Percentiles rank a stretch among this genome's conserved stretches.
Evolutionary conservation across 2,113 vertebrate genomes (phyloP).

Genomic region (Alligator mississippiensis): DNA sequence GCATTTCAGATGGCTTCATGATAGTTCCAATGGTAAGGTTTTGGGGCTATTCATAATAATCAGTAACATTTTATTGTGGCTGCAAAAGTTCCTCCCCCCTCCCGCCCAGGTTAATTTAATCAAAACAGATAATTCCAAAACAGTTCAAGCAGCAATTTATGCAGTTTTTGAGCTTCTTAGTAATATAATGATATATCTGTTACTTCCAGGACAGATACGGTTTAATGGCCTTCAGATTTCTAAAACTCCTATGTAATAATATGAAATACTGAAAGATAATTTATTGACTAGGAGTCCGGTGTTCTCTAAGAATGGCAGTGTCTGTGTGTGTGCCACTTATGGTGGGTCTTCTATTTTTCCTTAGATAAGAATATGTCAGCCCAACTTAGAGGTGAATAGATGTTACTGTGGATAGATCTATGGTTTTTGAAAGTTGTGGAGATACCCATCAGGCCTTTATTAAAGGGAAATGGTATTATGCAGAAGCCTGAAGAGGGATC

Average conservation of each 20-base stretch:
- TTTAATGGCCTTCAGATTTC: too few relatives aligned
- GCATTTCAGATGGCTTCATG: too few relatives aligned
- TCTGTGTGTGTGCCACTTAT: neutral
- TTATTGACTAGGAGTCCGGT: neutral
- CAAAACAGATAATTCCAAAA: rapidly evolving
- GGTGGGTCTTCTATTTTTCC: neutral
- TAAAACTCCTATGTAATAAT: neutral
- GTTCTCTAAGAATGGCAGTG: neutral
- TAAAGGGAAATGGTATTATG: neutral
- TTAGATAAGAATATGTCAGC: neutral
- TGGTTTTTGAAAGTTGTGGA: neutral
- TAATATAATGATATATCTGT: too few relatives aligned
- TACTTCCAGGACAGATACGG: too few relatives aligned
- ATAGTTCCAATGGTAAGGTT: too few relatives aligned
- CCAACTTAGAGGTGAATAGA: neutral
- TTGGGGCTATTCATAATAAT: neutral
- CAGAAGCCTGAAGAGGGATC: neutral
- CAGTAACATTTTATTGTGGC: neutral
- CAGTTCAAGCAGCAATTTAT: neutral
- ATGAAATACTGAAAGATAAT: conserved; percentile 44
- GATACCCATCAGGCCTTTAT: rapidly evolving
- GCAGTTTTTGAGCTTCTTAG: rapidly evolving
- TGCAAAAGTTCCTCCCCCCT: conserved; percentile 8
- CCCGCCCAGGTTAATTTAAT: neutral
- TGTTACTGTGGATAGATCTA: neutral